Percentiles rank a stretch among this genome's conserved stretches.
phyloP scores from a whole-genome alignment of 2,113 vertebrate genomes.

The Myrmophylax atrothorax region DNA sequence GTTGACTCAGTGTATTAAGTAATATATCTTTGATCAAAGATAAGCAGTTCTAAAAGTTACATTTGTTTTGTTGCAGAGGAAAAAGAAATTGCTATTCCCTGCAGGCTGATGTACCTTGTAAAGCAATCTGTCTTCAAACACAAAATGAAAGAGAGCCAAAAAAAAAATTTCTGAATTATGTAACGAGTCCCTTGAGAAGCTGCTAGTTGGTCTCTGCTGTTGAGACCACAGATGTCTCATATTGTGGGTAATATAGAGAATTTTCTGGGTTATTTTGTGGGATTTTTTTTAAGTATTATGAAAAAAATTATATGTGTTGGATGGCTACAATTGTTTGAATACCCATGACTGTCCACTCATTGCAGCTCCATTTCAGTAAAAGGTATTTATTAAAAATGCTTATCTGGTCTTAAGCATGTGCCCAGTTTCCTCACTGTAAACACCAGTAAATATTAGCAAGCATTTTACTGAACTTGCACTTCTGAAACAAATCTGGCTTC shows the following conservation, averaged over 20 bases:
- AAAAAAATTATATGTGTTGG: neutral
- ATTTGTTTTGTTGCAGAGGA: conserved; percentile 77
- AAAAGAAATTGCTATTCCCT: conserved; percentile 86
- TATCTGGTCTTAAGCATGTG: neutral
- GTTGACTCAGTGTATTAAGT: conserved; percentile 80
- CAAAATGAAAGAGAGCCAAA: conserved; percentile 72
- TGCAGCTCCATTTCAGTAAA: neutral
- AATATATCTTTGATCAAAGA: conserved; percentile 88
- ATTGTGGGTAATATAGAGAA: neutral
- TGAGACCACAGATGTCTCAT: conserved; percentile 72
- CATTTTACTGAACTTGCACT: neutral
- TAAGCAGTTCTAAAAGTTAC: conserved; percentile 83
- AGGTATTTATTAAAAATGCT: neutral
- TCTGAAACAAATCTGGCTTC: neutral
- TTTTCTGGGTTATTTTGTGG: neutral
- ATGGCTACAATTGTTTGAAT: neutral
- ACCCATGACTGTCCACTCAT: too few species aligned
- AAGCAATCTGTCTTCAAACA: conserved; percentile 79
- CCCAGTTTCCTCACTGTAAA: neutral
- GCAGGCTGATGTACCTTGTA: conserved; percentile 84
- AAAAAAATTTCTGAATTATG: conserved; percentile 68
- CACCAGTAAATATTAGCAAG: neutral
- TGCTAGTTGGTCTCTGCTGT: conserved; percentile 63
- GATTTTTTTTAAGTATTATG: neutral
- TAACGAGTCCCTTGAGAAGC: conserved; percentile 71